Conservation (phyloP, 2,888 invertebrate genomes). For the Danaus chrysippus region DNA sequence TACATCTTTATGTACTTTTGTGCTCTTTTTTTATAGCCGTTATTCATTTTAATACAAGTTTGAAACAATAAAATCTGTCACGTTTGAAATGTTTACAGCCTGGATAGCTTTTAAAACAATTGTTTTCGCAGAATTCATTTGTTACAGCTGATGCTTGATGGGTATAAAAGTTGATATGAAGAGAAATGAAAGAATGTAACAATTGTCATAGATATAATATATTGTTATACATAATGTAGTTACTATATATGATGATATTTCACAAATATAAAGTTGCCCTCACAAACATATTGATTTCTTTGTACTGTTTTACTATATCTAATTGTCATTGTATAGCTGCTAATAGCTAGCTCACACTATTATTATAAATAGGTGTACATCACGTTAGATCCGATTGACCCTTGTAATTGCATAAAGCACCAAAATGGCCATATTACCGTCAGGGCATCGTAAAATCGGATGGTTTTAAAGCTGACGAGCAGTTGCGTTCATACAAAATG, state of each 20-base stretch:
- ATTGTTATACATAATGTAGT: too few relatives aligned
- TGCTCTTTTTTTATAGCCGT: background rate
- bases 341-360: background rate
- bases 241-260: too few relatives aligned
- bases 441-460: constrained; percentile 29
- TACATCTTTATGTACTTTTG: too few relatives aligned
- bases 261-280: background rate
- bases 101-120: background rate
- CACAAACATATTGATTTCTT: background rate
- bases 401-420: constrained; percentile 3
- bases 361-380: background rate
- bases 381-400: constrained; percentile 4
- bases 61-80: constrained; percentile 5
- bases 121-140: background rate
- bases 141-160: background rate
- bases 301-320: background rate
- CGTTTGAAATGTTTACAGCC: constrained; percentile 1
- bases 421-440: constrained; percentile 27
- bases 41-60: background rate
- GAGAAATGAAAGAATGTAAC: constrained; percentile 1
- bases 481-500: constrained; percentile 30
- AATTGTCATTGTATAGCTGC: background rate
- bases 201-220: background rate
- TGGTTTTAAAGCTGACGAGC: constrained; percentile 25
- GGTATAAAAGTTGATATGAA: background rate